A percentile compares a stretch with the other conserved stretches of the same genome.
phyloP scores from a whole-genome alignment of 2,888 invertebrate genomes.

The Drosophila buzzatii region DNA sequence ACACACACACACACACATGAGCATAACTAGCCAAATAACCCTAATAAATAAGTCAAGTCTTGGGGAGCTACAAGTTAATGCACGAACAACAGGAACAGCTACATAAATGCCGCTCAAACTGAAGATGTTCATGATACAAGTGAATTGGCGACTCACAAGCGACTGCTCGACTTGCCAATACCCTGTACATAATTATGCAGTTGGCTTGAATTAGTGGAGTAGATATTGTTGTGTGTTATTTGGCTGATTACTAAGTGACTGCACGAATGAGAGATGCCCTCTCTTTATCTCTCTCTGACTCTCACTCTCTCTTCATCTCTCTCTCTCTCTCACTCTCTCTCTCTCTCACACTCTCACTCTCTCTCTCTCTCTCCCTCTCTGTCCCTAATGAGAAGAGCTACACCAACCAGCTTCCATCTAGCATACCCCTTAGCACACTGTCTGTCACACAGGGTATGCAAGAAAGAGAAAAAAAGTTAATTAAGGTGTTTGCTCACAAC shows the following conservation, averaged over 20 bases:
- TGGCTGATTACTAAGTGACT: background rate
- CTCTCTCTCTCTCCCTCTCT: too few species aligned
- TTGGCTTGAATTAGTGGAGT: too few species aligned
- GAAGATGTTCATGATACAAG: conserved; percentile 52
- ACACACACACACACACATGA: conserved; percentile 5
- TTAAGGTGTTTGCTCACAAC: conserved; percentile 78
- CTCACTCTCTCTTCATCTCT: too few species aligned
- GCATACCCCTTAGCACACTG: background rate
- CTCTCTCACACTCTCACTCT: too few species aligned
- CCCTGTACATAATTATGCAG: background rate
- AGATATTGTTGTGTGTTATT: background rate
- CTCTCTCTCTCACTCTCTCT: too few species aligned
- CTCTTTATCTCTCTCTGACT: too few species aligned
- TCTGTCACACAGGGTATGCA: conserved; percentile 5
- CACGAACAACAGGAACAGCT: conserved; percentile 15
- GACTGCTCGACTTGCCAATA: background rate
- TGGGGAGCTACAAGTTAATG: conserved; percentile 52
- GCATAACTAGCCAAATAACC: conserved; percentile 66
- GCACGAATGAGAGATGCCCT: background rate
- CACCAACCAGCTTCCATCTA: background rate
- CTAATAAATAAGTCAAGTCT: conserved; percentile 78
- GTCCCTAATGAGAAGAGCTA: too few species aligned
- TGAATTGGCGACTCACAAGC: background rate
- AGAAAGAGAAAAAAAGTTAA: conserved; percentile 61
- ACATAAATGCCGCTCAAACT: conserved; percentile 26